Conservation (phyloP, 1,140 invertebrate genomes). For the Atta colombica region DNA sequence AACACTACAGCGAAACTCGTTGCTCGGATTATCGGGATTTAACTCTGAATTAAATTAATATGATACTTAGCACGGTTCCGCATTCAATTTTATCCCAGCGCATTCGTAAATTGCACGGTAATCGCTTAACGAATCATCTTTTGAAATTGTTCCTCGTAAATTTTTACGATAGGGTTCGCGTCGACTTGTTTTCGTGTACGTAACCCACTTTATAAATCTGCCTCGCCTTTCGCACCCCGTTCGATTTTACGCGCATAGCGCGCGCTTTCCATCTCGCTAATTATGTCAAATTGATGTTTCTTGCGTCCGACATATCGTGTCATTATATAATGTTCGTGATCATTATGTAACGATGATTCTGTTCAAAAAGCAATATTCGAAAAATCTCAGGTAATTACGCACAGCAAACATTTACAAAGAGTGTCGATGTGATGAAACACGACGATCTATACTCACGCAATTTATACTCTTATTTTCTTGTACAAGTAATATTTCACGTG, state of each 20-base stretch:
- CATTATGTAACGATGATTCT: background rate
- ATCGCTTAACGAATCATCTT: slow-evolving; percentile 48
- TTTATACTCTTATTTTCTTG: slow-evolving; percentile 27
- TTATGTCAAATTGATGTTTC: slow-evolving; percentile 33
- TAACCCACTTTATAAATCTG: slow-evolving; percentile 60
- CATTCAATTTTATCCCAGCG: slow-evolving; percentile 22
- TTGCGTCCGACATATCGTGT: background rate
- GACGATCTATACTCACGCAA: slow-evolving; percentile 2
- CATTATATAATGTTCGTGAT: background rate
- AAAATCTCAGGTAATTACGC: background rate
- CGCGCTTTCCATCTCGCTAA: slow-evolving; percentile 45
- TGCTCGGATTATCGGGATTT: slow-evolving; percentile 29
- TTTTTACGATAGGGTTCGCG: slow-evolving; percentile 6
- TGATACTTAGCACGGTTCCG: slow-evolving; percentile 39
- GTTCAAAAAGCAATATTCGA: background rate
- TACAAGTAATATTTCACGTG: slow-evolving; percentile 56
- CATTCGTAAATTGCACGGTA: slow-evolving; percentile 55
- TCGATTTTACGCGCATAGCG: slow-evolving; percentile 33
- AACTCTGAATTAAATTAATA: slow-evolving; percentile 60
- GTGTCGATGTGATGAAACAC: slow-evolving; percentile 3
- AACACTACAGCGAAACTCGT: background rate
- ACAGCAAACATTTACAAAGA: background rate
- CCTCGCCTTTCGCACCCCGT: slow-evolving; percentile 33
- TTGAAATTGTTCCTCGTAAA: slow-evolving; percentile 50
- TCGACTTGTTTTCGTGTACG: slow-evolving; percentile 39